Evolutionary conservation across 1,140 invertebrate genomes (phyloP), one percentile per base, ranked within the genome.

Genomic region (Drosophila takahashii): DNA sequence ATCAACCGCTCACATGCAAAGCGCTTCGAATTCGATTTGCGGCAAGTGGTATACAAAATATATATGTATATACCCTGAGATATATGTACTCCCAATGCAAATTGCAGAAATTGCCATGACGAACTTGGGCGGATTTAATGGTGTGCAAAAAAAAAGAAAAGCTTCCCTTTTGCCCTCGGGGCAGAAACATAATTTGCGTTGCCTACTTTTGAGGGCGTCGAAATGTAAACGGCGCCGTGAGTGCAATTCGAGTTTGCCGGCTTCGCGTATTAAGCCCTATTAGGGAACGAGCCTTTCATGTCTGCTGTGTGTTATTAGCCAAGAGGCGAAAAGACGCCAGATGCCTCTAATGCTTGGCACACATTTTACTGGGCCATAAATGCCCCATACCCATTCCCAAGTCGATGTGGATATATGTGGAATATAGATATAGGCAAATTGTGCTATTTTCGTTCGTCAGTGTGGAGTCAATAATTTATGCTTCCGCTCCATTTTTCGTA

Each of bases 391-490:
- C 29, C 48, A 50, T 10, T n/a, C 27, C 29, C 48, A 50, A 10
- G 8, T n/a, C 22, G 15, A 18, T 11, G 34, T 51, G 29, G 29
- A 34, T n/a, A 11, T 7, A 18, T 11, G 34, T 51, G 29, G 29
- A 34, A 3, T 22, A 3, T 22, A 15, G 29, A 34, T 51, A 51
- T 16, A 57, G 34, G 64, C 64, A 51, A 48, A 18, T 44, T 76
- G 80, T 76, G 65, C 78, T 86, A 86, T 86, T 86, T 86, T 81
- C 59, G 69, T 15, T 36, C 59, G 41, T 9, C 51, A 56, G 26
- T 39, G 51, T 15, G 47, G 66, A 76, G 83, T 81, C 83, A 87
- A 87, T 86, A 86, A 86, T 77, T 86, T 78, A 86, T 81, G 81
- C 77, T 70, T 64, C 56, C 62, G 61, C 73, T 29, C 54, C 57